These are phyloP conservation scores for Calyptomena viridis DNA, from an alignment of 2,113 vertebrate genomes.

Conservation along the genomic window DNA sequence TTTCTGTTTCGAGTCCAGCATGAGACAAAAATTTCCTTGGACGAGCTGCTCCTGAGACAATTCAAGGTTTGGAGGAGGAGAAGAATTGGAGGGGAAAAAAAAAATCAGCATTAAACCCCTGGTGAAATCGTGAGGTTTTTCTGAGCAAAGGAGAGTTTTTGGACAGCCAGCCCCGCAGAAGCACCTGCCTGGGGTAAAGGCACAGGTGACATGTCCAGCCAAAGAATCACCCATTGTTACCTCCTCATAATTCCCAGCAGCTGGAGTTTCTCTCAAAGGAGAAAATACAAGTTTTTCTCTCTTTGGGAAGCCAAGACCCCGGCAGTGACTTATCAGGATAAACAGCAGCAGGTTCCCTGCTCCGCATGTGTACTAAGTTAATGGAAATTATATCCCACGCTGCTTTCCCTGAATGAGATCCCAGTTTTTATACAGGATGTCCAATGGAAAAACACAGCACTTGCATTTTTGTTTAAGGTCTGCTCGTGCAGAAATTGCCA, in stretches of 20 bases:
- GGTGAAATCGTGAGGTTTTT: neutral
- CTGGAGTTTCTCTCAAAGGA: neutral
- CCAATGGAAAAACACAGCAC: neutral
- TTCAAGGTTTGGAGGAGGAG: slow-evolving; percentile 13
- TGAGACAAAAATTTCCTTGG: slow-evolving; percentile 80
- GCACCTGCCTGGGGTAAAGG: neutral
- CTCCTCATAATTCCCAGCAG: neutral
- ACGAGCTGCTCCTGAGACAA: slow-evolving; percentile 55
- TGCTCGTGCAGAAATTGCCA: neutral
- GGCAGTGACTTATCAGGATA: neutral
- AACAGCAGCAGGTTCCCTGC: neutral
- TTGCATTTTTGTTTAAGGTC: neutral
- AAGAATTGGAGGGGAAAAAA: neutral
- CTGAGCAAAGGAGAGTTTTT: neutral
- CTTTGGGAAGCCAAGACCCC: neutral
- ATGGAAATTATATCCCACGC: neutral
- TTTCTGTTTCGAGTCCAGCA: slow-evolving; percentile 69
- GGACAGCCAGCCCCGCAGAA: neutral
- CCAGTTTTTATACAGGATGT: neutral
- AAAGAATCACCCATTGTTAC: neutral
- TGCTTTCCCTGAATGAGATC: neutral
- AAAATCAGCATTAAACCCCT: neutral
- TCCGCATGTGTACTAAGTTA: neutral
- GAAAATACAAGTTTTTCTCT: neutral
- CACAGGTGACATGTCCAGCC: neutral